Base-by-base conservation (phyloP, 1,140 invertebrate species). In the Drosophila chauvacae region DNA sequence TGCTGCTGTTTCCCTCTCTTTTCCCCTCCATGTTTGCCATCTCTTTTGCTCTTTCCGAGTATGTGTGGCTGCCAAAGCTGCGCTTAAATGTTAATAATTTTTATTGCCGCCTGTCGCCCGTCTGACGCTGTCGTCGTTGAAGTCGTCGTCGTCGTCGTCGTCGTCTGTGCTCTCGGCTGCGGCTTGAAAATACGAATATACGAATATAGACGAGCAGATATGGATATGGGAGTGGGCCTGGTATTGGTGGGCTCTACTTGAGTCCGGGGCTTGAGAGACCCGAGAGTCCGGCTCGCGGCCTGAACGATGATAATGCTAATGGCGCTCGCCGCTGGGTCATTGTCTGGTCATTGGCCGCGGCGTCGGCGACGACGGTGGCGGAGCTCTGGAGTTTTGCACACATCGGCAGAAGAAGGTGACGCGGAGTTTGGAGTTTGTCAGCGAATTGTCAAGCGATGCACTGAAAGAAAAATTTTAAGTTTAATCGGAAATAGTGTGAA, bases 311-410 rank as follows among this genome's bases (percentile, higher is more conserved):
- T 88, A 88, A 88, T 90, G 85, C 85, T 88, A 88, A 88, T 88
- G 83, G 87, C 71, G 83, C 83, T 88, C 77, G 80, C 59, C 60
- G 78, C 77, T 91, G 88, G 87, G 87, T 91, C 87, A 91, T 91
- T 91, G 87, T 87, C 87, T 91, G 87, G 87, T 91, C 87, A 91
- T 91, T 91, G 87, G 88, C 87, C 87, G 87, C 81, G 76, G 50
- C 33, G 33, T 14, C 18, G 51, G 6, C 30, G 51, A 30, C n/a
- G 48, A 18, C 28, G 48, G 48, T 30, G 50, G 48, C 59, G 79
- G 57, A 81, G 71, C 78, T 79, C 72, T 80, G 81, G 78, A 80
- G 68, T 88, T 87, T 87, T 88, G 77, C 77, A 74, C 77, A 84
- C 77, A 80, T 86, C 75, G 64, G 72, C 70, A 86, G 64, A 55